Evolutionary conservation across 2,888 invertebrate species (phyloP), one percentile per base, ranked within the genome.

Genomic region (Ectemnius continuus): DNA sequence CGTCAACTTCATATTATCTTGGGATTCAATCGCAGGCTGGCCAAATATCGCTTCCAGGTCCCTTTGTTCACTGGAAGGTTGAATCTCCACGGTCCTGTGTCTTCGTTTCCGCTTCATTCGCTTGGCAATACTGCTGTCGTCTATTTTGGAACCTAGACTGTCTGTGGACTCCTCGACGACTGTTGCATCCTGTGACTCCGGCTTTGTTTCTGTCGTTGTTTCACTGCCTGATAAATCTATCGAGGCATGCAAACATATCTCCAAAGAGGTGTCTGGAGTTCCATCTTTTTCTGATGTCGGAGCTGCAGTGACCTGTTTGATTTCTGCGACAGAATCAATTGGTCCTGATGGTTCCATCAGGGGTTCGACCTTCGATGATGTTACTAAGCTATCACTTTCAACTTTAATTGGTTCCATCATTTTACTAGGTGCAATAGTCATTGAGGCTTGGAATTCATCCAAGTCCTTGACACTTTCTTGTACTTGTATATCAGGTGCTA

Each of bases 201-300:
- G 5, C 8, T 36, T 36, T 11, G 36, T 8, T 36, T 36, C 36
- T 8, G 36, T 36, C 11, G 36, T 36, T 36, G 87, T 85, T 8
- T 81, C 79, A 26, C 86, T 87, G 47, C 79, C 85, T 2, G 86
- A 83, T 28, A 91, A 59, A 78, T 90, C 88, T 23, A 91, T 84
- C 3, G 86, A 90, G 0, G 91, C 88, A 59, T 85, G 84, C 20
- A 90, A 82, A 61, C 86, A 87, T 60, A 90, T 88, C 70, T 90
- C 89, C 58, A 85, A 86, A 68, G 77, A 6, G 69, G 70, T 66
- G 75, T 80, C 1, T 2, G 65, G 61, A 6, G 56, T 57, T 46
- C 75, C 74, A 16, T 47, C 47, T 6, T 71, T 80, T 20, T 80
- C 76, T 2, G 78, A 61, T 16, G 70, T 23, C 0, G 70, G 68